Base-by-base conservation (phyloP, 2,113 vertebrate species). In the Triplophysa siluroides region DNA sequence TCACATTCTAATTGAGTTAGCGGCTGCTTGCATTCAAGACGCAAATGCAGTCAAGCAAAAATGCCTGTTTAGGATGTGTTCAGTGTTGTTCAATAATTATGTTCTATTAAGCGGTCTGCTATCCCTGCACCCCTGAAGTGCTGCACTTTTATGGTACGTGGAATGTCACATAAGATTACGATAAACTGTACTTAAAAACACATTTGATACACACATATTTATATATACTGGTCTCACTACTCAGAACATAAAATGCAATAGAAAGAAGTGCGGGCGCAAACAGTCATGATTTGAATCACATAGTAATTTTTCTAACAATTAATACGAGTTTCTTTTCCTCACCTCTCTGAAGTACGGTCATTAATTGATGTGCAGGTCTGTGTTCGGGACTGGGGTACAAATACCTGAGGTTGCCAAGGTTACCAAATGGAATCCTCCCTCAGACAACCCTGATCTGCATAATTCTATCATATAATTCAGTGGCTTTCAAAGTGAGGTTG, bases 321-420 rank as follows among this genome's bases (percentile, higher is more conserved):
- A 86, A 56, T 74, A 45, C 33, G 10, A 9, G 70, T 83, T 71
- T 79, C 29, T 45, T 33, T 38, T 58, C 45, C 56, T 9, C 72
- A 38, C 54, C 38, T 21, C 6, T 73, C 78, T 66, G 75, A 85
- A 83, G 81, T 68, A 24, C 83, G 65, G 64, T 81, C 68, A 69
- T 84, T 87, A 90, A 90, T 84, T 89, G 85, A 91, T 79, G 87
- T 75, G 77, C 80, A 71, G 82, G 86, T 80, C 72, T 70, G 70
- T 78, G 93, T 94, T 94, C 91, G 90, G 91, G 67, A 91, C 89
- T 85, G 86, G 87, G 74, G 87, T 90, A 84, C 43, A 79, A 85
- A 90, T 89, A 97, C 95, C 95, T 97, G 95, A 90, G 94, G 97
- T 98, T 98, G 95, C 96, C 95, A 97, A 94, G 96, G 95, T 96